A percentile compares a stretch with the other conserved stretches of the same genome.
Conservation (phyloP, 2,888 invertebrate species). For the Orchestes rusci region DNA sequence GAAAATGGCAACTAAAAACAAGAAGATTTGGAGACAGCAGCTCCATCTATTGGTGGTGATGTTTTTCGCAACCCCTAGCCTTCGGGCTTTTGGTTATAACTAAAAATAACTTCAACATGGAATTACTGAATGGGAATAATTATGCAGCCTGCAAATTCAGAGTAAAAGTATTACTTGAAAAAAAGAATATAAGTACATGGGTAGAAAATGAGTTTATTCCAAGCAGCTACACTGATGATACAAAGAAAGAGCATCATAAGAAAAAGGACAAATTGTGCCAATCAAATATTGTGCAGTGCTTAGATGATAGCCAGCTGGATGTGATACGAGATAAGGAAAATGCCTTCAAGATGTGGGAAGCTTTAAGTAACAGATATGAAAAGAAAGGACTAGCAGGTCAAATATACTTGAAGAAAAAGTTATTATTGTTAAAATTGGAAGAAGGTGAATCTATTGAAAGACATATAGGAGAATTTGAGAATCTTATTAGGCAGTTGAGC, state of each 20-base stretch:
- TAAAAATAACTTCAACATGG: background rate
- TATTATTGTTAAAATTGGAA: background rate
- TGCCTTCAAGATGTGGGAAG: slow-evolving; percentile 1
- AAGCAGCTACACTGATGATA: background rate
- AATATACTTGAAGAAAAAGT: background rate
- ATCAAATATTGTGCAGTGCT: background rate
- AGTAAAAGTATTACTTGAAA: background rate
- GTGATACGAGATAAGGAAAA: background rate
- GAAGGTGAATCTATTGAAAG: background rate
- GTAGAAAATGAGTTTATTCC: background rate
- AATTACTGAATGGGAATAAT: background rate
- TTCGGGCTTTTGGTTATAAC: too few relatives aligned
- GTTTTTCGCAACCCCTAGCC: too few relatives aligned
- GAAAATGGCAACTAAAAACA: too few relatives aligned
- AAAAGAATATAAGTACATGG: too few relatives aligned
- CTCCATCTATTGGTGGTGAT: too few relatives aligned
- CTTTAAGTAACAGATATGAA: background rate
- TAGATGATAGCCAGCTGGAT: slow-evolving; percentile 3
- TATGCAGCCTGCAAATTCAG: slow-evolving; percentile 4
- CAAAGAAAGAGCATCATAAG: background rate
- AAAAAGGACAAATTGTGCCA: slow-evolving; percentile 2
- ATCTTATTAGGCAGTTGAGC: background rate
- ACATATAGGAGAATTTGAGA: background rate
- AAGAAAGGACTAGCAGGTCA: background rate
- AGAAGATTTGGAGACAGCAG: too few relatives aligned